Percentiles rank a stretch among this genome's conserved stretches.
Conservation (phyloP, 2,888 invertebrate species). For the Endotricha flammealis region DNA sequence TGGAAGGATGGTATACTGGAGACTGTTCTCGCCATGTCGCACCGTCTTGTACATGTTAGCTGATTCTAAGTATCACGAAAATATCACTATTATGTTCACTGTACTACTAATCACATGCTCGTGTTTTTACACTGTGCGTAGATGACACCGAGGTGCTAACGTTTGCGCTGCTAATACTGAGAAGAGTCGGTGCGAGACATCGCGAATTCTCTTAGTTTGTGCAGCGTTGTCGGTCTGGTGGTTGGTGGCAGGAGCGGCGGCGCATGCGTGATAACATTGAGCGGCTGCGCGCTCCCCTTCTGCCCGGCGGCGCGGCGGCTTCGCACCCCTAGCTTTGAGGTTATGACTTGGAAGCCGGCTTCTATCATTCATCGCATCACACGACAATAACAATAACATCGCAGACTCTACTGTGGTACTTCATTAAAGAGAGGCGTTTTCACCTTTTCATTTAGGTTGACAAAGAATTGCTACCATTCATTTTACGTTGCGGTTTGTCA, state of each 20-base stretch:
- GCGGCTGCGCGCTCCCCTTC: conserved; percentile 61
- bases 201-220: conserved; percentile 59
- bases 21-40: conserved; percentile 84
- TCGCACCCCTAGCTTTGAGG: conserved; percentile 66
- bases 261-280: conserved; percentile 75
- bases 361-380: conserved; percentile 41
- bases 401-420: conserved; percentile 32
- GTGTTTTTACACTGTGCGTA: conserved; percentile 36
- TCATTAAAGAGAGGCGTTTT: conserved; percentile 5
- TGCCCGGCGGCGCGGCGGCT: conserved; percentile 37
- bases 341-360: conserved; percentile 67
- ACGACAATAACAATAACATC: conserved; percentile 61
- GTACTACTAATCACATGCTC: conserved; percentile 59
- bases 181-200: conserved; percentile 48
- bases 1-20: conserved; percentile 85
- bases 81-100: conserved; percentile 53
- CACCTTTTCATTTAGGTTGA: not conserved
- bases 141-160: conserved; percentile 29
- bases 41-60: conserved; percentile 85
- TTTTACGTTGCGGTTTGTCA: too few relatives aligned
- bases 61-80: conserved; percentile 44
- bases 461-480: too few relatives aligned
- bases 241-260: conserved; percentile 19
- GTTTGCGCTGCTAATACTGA: conserved; percentile 38
- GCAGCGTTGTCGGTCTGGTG: conserved; percentile 45